A percentile compares a stretch with the other conserved stretches of the same genome.
Conservation (phyloP, 2,888 invertebrate genomes). For the Trichopoda pennipes region DNA sequence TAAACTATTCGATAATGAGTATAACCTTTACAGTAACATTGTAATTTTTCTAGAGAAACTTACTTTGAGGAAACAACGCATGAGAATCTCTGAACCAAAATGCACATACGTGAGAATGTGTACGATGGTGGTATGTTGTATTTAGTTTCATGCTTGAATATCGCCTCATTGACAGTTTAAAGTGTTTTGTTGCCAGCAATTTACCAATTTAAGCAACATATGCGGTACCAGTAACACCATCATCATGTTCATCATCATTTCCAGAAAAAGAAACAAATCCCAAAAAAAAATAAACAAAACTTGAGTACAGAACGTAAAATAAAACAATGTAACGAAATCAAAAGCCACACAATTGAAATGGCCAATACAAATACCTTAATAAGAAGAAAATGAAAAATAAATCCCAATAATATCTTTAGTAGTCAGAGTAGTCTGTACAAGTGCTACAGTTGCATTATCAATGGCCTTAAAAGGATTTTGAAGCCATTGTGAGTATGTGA, state of each 20-base stretch:
- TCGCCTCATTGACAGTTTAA: constrained; percentile 70
- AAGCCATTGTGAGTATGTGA: constrained; percentile 64
- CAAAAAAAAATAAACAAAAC: constrained; percentile 35
- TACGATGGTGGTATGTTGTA: constrained; percentile 45
- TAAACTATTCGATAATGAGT: not conserved
- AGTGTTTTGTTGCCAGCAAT: constrained; percentile 71
- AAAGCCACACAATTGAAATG: constrained; percentile 55
- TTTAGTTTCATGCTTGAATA: constrained; percentile 63
- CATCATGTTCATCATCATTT: constrained; percentile 37
- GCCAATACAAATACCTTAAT: constrained; percentile 43
- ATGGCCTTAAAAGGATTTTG: constrained; percentile 66
- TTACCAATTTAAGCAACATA: constrained; percentile 71
- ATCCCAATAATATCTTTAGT: constrained; percentile 18
- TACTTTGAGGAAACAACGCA: constrained; percentile 5
- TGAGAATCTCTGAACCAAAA: constrained; percentile 48
- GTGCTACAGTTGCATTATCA: constrained; percentile 67
- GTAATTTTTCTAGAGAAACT: not conserved
- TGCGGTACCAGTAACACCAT: constrained; percentile 53
- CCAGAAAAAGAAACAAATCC: constrained; percentile 43
- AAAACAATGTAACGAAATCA: constrained; percentile 32
- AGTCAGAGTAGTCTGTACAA: constrained; percentile 34
- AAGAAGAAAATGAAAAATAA: constrained; percentile 14
- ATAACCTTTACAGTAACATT: not conserved
- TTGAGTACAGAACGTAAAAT: constrained; percentile 2
- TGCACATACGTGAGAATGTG: constrained; percentile 20